These are phyloP conservation scores for Drosophila setosimentum DNA, from an alignment of 2,888 invertebrate species.

Conservation along the genomic window DNA sequence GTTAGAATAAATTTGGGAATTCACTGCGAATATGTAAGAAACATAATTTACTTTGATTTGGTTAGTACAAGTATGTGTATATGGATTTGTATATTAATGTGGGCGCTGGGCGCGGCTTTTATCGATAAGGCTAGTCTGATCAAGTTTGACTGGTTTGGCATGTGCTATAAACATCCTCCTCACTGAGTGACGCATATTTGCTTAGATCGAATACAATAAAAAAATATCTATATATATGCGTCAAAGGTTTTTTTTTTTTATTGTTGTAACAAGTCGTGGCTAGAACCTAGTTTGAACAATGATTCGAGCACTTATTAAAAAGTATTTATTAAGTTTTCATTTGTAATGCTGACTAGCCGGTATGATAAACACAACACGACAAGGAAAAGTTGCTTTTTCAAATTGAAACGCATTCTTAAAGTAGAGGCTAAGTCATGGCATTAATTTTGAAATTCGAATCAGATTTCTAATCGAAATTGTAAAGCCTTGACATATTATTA, in stretches of 20 bases:
- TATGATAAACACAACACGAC: not conserved
- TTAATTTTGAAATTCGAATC: not conserved
- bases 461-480: not conserved
- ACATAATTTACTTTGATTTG: slow-evolving; percentile 4
- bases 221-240: slow-evolving; percentile 12
- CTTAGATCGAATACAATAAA: not conserved
- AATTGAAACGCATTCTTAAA: not conserved
- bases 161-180: slow-evolving; percentile 27
- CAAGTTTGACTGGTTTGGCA: slow-evolving; percentile 49
- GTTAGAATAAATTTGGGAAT: not conserved
- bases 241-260: slow-evolving; percentile 10
- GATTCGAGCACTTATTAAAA: slow-evolving; percentile 1
- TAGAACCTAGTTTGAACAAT: slow-evolving; percentile 2
- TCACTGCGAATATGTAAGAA: not conserved
- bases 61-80: not conserved
- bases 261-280: slow-evolving; percentile 30
- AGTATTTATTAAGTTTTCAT: not conserved
- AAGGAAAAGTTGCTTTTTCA: not conserved
- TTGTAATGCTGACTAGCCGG: not conserved
- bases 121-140: slow-evolving; percentile 41
- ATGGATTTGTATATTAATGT: slow-evolving; percentile 4
- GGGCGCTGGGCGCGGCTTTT: slow-evolving; percentile 26
- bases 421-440: not conserved
- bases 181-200: not conserved
- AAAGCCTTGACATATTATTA: not conserved